phyloP scores from a whole-genome alignment of 30 jellyfish, hydroid and myxozoan genomes.

The Aurelia aurita region DNA sequence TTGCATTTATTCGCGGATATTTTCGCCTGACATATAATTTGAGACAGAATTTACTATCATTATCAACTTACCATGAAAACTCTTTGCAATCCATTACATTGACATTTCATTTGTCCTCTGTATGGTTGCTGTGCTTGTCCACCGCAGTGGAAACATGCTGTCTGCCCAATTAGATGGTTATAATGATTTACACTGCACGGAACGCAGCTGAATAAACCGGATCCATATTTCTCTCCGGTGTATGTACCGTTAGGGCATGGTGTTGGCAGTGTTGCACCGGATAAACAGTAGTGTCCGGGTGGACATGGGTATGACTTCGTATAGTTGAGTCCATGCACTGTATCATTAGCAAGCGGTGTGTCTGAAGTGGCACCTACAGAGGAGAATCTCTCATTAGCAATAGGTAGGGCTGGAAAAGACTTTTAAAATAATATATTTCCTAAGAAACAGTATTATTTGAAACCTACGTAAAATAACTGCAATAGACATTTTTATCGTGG shows the following conservation, averaged over 20 bases:
- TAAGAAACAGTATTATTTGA: no score
- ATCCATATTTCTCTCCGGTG: constrained; percentile 63
- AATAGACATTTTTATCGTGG: no score
- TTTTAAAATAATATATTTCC: background rate
- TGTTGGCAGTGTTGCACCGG: constrained; percentile 82
- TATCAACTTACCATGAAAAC: constrained; percentile 81
- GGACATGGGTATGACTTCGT: constrained; percentile 97
- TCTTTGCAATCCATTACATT: constrained; percentile 83
- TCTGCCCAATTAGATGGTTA: constrained; percentile 86
- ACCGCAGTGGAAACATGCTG: constrained; percentile 94
- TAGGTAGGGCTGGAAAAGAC: background rate
- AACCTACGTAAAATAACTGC: no score
- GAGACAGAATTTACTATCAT: no score
- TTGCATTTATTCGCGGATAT: no score
- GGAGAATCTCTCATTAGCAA: background rate
- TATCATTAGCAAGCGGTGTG: constrained; percentile 75
- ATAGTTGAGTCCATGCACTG: constrained; percentile 77
- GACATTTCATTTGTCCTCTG: constrained; percentile 82
- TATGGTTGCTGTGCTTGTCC: constrained; percentile 85
- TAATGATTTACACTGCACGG: constrained; percentile 82
- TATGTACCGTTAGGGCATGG: constrained; percentile 92
- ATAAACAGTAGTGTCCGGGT: constrained; percentile 85
- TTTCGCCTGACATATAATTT: no score
- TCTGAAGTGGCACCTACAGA: constrained; percentile 90
- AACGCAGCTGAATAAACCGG: constrained; percentile 62